Evolutionary conservation across 2,113 vertebrate genomes (phyloP).

Genomic region (Hippocampus comes): DNA sequence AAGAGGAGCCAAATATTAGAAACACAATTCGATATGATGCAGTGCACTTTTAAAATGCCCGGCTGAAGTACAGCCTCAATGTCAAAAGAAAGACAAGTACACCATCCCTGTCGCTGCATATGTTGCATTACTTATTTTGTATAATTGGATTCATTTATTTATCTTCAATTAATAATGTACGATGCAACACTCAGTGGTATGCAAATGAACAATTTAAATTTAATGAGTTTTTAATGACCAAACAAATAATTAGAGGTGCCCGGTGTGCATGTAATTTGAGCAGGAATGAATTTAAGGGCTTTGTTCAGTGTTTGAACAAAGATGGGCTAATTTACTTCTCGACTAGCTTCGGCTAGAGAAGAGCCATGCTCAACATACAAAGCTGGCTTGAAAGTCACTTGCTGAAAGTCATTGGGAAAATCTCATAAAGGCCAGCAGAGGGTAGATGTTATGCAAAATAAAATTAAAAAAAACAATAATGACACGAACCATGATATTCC

Average conservation of each 20-base stretch:
- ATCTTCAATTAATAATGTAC: constrained; percentile 81
- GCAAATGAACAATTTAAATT: constrained; percentile 81
- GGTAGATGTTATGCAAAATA: constrained; percentile 43
- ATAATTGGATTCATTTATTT: constrained; percentile 80
- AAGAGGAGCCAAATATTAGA: neutral
- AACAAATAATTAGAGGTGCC: constrained; percentile 77
- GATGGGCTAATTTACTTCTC: constrained; percentile 64
- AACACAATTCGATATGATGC: neutral
- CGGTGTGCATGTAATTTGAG: constrained; percentile 75
- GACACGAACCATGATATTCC: constrained; percentile 52
- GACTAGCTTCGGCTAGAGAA: constrained; percentile 47
- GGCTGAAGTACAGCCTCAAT: constrained; percentile 49
- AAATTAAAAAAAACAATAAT: constrained; percentile 20
- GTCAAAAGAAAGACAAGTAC: constrained; percentile 68
- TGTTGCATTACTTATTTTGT: constrained; percentile 74
- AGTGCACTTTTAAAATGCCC: neutral
- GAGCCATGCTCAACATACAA: constrained; percentile 33
- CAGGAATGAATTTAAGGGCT: constrained; percentile 68
- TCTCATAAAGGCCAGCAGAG: constrained; percentile 47
- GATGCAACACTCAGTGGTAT: constrained; percentile 77
- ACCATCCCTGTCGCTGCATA: constrained; percentile 67
- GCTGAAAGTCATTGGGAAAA: constrained; percentile 64
- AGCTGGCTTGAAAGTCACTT: constrained; percentile 54
- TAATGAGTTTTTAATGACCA: constrained; percentile 83
- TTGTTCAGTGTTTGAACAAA: constrained; percentile 68